Evolutionary conservation across 2,888 invertebrate genomes (phyloP), one percentile per base, ranked within the genome.

Genomic region (Argynnis bischoffii): DNA sequence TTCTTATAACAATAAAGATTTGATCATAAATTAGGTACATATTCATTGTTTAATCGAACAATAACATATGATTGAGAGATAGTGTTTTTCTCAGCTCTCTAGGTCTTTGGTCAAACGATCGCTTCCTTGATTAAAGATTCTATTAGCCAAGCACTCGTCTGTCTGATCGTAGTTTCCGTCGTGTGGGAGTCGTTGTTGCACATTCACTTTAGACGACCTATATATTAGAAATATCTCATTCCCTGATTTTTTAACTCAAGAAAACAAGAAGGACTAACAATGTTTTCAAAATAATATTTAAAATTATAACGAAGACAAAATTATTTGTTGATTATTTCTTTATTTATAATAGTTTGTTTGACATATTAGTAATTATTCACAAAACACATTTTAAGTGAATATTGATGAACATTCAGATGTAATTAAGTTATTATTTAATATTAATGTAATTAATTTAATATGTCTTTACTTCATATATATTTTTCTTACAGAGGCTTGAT

Each of bases 401-500:
- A 41, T 41, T 41, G 26, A 26, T 26, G 26, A 26, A 26, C 0
- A 26, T 41, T 41, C 11, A 8, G 11, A 8, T 11, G 11, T 41
- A 35, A 26, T 35, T 35, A 35, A 35, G 6, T 6, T 35, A 8
- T 35, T 18, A 18, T 18, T 18, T 18, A 18, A 18, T 18, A 18
- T 18, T 18, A 2, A 18, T 18, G 18, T 18, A 18, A 18, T 18
- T 41, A 2, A 41, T 8, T 11, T 41, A 35, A 8, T 35, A 35
- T 35, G 26, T 26, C 8, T 11, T 35, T 35, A 16, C 2, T 50
- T n/a, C 2, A 15, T n/a, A 15, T 21, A 5, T 11, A 13, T 60
- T 11, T 50, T 55, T 47, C 54, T 53, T 77, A 14, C 84, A 95
- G 95, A 65, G 88, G 93, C 14, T 78, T 95, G 53, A 74, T 95